Evolutionary conservation across 2,888 invertebrate genomes (phyloP), one percentile per base, ranked within the genome.

Genomic region (Epicampocera succincta): DNA sequence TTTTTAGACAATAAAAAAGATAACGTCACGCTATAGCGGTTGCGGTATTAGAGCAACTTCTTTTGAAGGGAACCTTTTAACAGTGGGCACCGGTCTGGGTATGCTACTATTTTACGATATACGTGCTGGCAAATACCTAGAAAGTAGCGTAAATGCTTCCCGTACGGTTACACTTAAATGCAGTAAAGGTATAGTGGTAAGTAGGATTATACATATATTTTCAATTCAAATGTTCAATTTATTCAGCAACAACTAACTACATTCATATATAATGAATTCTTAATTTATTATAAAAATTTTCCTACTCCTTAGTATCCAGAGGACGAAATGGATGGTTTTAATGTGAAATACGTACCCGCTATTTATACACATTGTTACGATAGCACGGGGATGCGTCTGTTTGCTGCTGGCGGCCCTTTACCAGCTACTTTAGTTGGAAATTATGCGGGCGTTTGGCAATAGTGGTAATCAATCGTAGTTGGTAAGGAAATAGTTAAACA

Each of bases 291-390:
- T 58, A 38, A 21, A 9, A 42, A 42, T 42, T 46, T 17, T 46
- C 9, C 11, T 15, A 9, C 13, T 25, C 15, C 5, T 2, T 54
- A 96, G 96, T 96, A 95, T 91, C 96, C 96, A 0, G 97, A 97
- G 90, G 96, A 96, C 86, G 96, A 95, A 85, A 94, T 95, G 83
- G 96, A 97, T 85, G 96, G 96, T 4, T 94, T 95, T 87, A 96
- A 96, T 91, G 94, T 95, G 74, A 96, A 96, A 91, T 97, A 98
- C 91, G 95, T 96, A 80, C 95, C 98, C 38, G 98, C 98, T 17
- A 97, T 99, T 87, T 99, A 98, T 91, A 98, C 98, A 2, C 98
- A 99, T 90, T 97, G 97, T 91, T 98, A 98, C 90, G 98, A 99
- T 91, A 94, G 95, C 85, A 96, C 96, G 84, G 97, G 98, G 13